Evolutionary conservation across 2,888 invertebrate species (phyloP).

Genomic region (Pachliopta kotzebuea): DNA sequence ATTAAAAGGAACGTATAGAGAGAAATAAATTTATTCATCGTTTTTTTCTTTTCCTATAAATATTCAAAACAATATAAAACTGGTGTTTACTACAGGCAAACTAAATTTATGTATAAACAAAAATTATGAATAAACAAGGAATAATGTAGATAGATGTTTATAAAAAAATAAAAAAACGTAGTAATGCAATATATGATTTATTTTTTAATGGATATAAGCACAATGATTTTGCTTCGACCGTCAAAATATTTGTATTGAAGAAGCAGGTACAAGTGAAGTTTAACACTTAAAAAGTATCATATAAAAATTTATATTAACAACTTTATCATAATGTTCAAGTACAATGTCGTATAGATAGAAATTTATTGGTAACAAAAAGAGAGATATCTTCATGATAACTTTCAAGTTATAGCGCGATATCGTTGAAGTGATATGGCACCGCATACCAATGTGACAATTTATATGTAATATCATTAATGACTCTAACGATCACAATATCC

Average conservation of each 20-base stretch:
- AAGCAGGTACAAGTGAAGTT: constrained; percentile 79
- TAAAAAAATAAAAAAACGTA: constrained; percentile 19
- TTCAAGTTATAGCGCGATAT: neutral
- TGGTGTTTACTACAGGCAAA: no score
- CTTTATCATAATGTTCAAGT: constrained; percentile 48
- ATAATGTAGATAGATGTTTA: neutral
- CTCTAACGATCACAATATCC: neutral
- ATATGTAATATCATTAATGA: neutral
- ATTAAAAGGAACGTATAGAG: no score
- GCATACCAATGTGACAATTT: neutral
- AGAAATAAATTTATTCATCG: no score
- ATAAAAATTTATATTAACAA: constrained; percentile 47
- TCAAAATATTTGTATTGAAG: constrained; percentile 72
- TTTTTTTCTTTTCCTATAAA: no score
- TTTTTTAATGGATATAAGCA: constrained; percentile 74
- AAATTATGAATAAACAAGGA: no score
- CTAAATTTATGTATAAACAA: no score
- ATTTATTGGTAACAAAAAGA: constrained; percentile 34
- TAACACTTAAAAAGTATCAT: constrained; percentile 66
- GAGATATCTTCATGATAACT: neutral
- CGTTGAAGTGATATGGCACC: neutral
- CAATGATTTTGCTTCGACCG: constrained; percentile 80
- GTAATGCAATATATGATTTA: constrained; percentile 75
- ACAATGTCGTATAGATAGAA: constrained; percentile 27
- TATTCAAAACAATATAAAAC: no score